A percentile compares a stretch with the other conserved stretches of the same genome.
Evolutionary conservation across 1,140 invertebrate genomes (phyloP).

Genomic region (Thaumatotibia leucotreta): DNA sequence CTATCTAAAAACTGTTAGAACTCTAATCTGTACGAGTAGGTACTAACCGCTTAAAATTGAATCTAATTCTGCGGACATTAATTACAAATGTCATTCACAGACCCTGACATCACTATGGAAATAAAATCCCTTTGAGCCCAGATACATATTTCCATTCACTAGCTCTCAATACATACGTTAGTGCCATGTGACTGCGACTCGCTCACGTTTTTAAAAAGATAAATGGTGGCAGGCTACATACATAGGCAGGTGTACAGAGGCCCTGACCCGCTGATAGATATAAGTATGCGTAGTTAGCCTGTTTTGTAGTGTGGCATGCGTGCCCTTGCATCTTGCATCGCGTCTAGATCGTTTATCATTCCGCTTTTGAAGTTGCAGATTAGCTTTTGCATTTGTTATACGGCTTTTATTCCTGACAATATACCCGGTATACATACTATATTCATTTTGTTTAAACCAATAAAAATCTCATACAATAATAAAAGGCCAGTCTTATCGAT

Average conservation of each 20-base stretch:
- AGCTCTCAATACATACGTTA: constrained; percentile 10
- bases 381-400: background rate
- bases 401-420: background rate
- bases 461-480: too few relatives aligned
- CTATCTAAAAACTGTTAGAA: too few relatives aligned
- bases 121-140: constrained; percentile 1
- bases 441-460: too few relatives aligned
- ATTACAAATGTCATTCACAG: constrained; percentile 3
- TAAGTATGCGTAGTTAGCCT: constrained; percentile 2
- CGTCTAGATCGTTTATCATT: background rate
- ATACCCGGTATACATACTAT: background rate
- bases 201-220: constrained; percentile 7
- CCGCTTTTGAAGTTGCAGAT: background rate
- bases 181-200: background rate
- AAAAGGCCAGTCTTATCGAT: too few relatives aligned
- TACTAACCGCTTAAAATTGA: background rate
- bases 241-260: background rate
- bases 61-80: background rate
- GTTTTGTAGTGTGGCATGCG: background rate
- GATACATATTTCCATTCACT: background rate
- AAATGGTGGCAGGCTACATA: background rate
- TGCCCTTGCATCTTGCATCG: background rate
- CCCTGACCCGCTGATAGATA: background rate
- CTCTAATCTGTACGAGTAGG: too few relatives aligned
- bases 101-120: constrained; percentile 1